A percentile compares a stretch with the other conserved stretches of the same genome.
Conservation (phyloP, 2,113 vertebrate species). For the Cettia cetti region DNA sequence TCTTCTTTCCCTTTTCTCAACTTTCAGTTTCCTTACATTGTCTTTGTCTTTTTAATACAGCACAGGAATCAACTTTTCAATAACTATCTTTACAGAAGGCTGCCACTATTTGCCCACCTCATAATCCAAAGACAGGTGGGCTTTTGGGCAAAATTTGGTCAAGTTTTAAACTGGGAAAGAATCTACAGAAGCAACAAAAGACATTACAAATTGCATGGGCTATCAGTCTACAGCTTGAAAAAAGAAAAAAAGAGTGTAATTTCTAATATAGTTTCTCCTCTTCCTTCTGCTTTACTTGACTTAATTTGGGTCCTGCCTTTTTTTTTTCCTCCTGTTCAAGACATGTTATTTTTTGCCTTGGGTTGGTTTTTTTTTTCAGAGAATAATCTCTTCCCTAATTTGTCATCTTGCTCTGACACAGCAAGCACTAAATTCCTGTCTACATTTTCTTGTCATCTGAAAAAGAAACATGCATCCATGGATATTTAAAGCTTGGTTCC, state of each 20-base stretch:
- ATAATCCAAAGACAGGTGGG: not conserved
- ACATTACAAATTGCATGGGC: not conserved
- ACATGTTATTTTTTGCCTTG: not conserved
- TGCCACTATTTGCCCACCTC: not conserved
- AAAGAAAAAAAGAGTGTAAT: fast-evolving
- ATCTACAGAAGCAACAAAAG: not conserved
- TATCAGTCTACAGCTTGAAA: not conserved
- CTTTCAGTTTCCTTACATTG: not conserved
- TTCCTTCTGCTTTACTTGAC: not conserved
- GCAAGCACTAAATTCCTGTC: not conserved
- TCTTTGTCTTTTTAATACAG: not conserved
- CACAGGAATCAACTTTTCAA: not conserved
- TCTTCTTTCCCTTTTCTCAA: not conserved
- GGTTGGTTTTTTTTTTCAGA: not conserved
- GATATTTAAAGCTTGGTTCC: not conserved
- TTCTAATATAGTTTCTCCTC: not conserved
- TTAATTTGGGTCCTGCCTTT: not conserved
- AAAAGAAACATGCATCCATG: not conserved
- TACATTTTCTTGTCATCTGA: not conserved
- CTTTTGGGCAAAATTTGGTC: not conserved
- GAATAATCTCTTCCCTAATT: not conserved
- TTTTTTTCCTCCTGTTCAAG: not conserved
- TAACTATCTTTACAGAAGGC: not conserved
- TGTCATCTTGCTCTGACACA: not conserved
- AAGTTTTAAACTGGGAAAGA: not conserved